These are phyloP conservation scores for Myanophis thanlyinensis DNA, from an alignment of 2,113 vertebrate species.

Conservation along the genomic window DNA sequence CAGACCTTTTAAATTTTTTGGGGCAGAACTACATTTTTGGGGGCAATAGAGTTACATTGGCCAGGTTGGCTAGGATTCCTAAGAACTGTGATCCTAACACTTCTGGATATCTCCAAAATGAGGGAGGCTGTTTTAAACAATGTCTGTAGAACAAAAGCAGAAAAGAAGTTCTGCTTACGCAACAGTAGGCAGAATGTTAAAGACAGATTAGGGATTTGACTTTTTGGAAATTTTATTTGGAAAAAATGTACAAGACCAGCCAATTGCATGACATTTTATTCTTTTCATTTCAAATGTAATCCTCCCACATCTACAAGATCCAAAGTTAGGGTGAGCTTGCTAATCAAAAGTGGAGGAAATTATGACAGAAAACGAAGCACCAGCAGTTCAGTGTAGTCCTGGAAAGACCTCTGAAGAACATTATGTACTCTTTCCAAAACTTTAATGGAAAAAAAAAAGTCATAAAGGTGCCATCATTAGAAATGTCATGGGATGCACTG, in stretches of 20 bases:
- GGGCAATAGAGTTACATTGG: not conserved
- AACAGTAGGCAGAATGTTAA: not conserved
- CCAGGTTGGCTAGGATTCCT: not conserved
- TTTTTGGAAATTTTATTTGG: conserved; percentile 12
- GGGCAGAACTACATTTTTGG: not conserved
- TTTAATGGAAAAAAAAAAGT: conserved; percentile 23
- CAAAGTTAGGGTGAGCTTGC: not conserved
- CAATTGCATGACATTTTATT: conserved; percentile 27
- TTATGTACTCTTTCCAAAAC: conserved; percentile 37
- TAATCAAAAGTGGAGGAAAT: not conserved
- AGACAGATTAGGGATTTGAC: conserved; percentile 6
- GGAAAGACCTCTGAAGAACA: conserved; percentile 18
- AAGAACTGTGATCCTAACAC: not conserved
- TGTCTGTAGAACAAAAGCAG: not conserved
- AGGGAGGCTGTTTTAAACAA: not conserved
- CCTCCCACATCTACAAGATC: not conserved
- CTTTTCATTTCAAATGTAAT: not conserved
- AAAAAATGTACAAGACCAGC: conserved; percentile 32
- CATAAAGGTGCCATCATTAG: conserved; percentile 33
- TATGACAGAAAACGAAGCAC: not conserved
- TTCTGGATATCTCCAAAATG: not conserved
- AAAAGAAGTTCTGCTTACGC: not conserved
- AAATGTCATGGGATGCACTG: conserved; percentile 39
- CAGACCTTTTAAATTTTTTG: not conserved
- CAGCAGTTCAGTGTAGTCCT: conserved; percentile 26